Base-by-base conservation (phyloP, 2,888 invertebrate species). In the Gonocerus acuteangulatus region DNA sequence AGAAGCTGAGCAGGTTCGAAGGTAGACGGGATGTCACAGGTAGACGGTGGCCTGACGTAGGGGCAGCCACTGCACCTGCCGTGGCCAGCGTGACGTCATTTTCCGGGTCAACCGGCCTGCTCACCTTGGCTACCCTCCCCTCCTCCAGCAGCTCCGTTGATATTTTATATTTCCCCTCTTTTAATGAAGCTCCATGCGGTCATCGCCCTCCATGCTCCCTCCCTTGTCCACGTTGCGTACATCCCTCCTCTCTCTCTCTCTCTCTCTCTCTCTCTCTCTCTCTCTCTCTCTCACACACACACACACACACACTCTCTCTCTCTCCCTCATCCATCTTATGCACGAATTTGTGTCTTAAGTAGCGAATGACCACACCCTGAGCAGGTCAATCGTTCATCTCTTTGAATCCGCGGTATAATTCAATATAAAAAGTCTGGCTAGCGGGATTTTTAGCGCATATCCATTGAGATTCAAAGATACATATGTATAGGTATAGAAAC, bases 161-260 rank as follows among this genome's bases (percentile, higher is more conserved):
- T 51, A 51, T 51, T 36, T 51, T 51, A 51, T 51, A 51, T 51
- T 51, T 51, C 51, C 51, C 51, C 51, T 51, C 51, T 51, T 51
- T 51, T 51, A 51, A 51, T 51, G 51, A 51, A 42, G 42, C 42
- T 42, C 42, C 42, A 9, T 16, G 51, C n/a, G 42, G 34, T 36
- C 51, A 34, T 51, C 34, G 51, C n/a, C 32, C 51, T 27, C 27
- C 27, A 27, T 27, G 4, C 4, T 27, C 27, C 27, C 27, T 27
- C 27, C 9, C 27, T 27, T 13, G 3, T 39, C 39, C 39, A 3
- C 39, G 4, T 39, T 13, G 3, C 32, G 6, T n/a, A 6, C 39
- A 4, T 39, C 39, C 39, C 39, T 15, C 3, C 15, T n/a, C 39
- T 39, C 4, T 9, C n/a, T 39, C 15, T 39, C n/a, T 11, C n/a